Base-by-base conservation (phyloP, 2,797 vertebrate genomes). In the Ptychobarbus kaznakovi region DNA sequence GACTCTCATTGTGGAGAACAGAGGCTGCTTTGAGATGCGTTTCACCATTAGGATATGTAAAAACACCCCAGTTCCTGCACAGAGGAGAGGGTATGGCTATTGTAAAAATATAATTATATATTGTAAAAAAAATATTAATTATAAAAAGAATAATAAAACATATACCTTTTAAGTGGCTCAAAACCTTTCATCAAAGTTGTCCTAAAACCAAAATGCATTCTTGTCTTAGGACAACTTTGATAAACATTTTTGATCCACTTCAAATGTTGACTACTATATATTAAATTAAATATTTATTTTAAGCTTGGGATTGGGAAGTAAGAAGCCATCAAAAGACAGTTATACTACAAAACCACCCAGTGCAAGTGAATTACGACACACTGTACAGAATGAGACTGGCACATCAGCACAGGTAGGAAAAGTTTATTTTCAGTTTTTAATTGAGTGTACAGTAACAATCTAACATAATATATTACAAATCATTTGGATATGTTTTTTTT, bases 1-100 rank as follows among this genome's bases (percentile, higher is more conserved):
- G 81, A 92, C 51, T 25, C 93, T 99, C 79, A 91, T 69, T 0
- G 91, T 99, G 32, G 95, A 97, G 93, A 99, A 99, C 91, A 94
- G 53, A 35, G 96, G 98, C 7, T 2, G 89, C 20, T 94, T 96
- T 1, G 94, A 94, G 44, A 95, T 95, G 11, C 93, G 87, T 42
- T 99, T 94, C 68, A 35, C 0, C 87, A 95, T 99, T 83, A 92
- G 85, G 87, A 87, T 90, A 84, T 68, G 87, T 35, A 22, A 90
- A 72, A 91, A 95, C 28, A 9, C 73, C 9, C 20, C 80, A 28
- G 58, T n/a, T 4, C 68, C 75, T 0, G 16, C 75, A 8, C 88
- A 49, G 35, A 94, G 86, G 63, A 93, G 90, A 89, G 89, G 89
- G 97, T 98, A 95, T 66, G 68, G 16, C 46, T 44, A 38, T 7